Percentiles rank a stretch among this genome's conserved stretches.
Evolutionary conservation across 2,797 vertebrate genomes (phyloP).

Genomic region (Sandelia bainsii): DNA sequence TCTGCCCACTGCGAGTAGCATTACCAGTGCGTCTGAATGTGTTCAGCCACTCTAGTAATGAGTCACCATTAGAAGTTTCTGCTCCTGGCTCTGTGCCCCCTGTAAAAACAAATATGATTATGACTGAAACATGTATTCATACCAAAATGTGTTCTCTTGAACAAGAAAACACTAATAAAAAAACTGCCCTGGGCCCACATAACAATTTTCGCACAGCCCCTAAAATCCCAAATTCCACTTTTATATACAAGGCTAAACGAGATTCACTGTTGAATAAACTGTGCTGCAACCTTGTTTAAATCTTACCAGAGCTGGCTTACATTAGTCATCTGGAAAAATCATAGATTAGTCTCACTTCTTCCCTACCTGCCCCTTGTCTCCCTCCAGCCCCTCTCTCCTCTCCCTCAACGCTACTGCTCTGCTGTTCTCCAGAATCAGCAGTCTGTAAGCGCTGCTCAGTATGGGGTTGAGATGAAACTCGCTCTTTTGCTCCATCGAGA

Average conservation of each 20-base stretch:
- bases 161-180: neutral
- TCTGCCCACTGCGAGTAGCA: conserved; percentile 93
- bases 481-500: conserved; percentile 91
- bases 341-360: conserved; percentile 2
- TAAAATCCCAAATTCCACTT: conserved; percentile 4
- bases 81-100: conserved; percentile 85
- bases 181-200: neutral
- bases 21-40: conserved; percentile 93
- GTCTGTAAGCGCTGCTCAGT: conserved; percentile 79
- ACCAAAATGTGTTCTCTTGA: conserved; percentile 1
- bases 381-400: conserved; percentile 64
- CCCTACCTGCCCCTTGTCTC: conserved; percentile 70
- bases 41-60: conserved; percentile 94
- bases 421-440: conserved; percentile 82
- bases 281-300: neutral
- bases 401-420: conserved; percentile 76
- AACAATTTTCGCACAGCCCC: neutral
- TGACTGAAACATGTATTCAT: conserved; percentile 8
- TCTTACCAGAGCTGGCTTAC: neutral
- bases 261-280: neutral
- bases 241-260: conserved; percentile 2
- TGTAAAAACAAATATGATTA: conserved; percentile 65
- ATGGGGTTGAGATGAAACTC: conserved; percentile 86
- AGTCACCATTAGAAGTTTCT: conserved; percentile 90
- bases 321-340: neutral